A percentile compares a stretch with the other conserved stretches of the same genome.
Evolutionary conservation across 2,113 vertebrate genomes (phyloP).

Genomic region (Crotalus horridus): DNA sequence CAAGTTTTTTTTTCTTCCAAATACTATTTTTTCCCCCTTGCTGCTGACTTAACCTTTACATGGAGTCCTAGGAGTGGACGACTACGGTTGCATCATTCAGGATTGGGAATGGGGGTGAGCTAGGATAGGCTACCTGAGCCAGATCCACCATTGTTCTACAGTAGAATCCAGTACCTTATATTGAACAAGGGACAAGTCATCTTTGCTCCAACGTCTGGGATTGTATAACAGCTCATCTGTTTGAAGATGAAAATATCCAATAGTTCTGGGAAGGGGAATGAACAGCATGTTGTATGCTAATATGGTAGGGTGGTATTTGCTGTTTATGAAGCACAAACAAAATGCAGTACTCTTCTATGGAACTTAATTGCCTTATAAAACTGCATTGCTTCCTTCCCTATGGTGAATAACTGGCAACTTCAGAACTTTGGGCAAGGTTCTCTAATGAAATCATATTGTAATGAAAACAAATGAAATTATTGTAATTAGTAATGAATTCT

Average conservation of each 20-base stretch:
- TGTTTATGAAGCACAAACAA: background rate
- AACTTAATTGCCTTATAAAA: slow-evolving; percentile 18
- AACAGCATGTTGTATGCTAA: background rate
- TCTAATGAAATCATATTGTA: background rate
- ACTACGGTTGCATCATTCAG: background rate
- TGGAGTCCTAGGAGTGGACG: background rate
- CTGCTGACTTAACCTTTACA: background rate
- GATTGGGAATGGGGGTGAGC: background rate
- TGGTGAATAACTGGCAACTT: slow-evolving; percentile 8
- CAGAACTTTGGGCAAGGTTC: background rate
- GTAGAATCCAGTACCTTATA: background rate
- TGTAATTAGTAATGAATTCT: background rate
- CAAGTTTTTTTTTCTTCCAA: background rate
- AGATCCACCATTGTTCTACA: background rate
- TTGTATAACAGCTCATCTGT: background rate
- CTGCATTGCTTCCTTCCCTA: background rate
- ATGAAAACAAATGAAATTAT: background rate
- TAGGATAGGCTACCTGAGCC: background rate
- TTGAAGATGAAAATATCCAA: background rate
- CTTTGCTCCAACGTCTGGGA: background rate
- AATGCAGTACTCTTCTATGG: background rate
- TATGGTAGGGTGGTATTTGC: background rate
- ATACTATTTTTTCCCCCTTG: background rate
- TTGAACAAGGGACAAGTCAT: background rate
- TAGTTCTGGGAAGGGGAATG: background rate